These are phyloP conservation scores for Alloscopus bannaensis DNA, from an alignment of 2,888 invertebrate genomes.

Conservation along the genomic window DNA sequence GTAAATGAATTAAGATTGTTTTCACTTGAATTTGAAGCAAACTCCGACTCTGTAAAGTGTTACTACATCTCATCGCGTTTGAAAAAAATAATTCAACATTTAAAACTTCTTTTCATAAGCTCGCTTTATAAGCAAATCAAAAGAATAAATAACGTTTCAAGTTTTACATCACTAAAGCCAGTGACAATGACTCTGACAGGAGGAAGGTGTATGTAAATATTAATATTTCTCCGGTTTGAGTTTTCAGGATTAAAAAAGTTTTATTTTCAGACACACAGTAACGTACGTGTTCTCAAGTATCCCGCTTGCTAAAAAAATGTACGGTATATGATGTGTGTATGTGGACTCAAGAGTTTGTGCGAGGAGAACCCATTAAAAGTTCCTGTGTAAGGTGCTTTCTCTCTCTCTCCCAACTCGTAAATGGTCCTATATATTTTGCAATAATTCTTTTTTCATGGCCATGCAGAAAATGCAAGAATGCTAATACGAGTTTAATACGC, in stretches of 20 bases:
- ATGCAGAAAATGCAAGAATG: slow-evolving; percentile 33
- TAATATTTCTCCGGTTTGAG: no score
- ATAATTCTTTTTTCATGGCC: slow-evolving; percentile 52
- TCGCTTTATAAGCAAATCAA: slow-evolving; percentile 16
- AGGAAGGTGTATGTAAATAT: no score
- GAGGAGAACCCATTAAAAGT: slow-evolving; percentile 39
- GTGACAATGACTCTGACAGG: neutral
- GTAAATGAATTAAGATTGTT: slow-evolving; percentile 32
- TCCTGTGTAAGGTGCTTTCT: slow-evolving; percentile 23
- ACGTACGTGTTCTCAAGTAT: no score
- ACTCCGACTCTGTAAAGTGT: neutral
- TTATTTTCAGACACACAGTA: no score
- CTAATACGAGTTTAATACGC: slow-evolving; percentile 54
- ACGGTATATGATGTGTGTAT: neutral
- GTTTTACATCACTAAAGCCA: neutral
- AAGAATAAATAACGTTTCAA: slow-evolving; percentile 13
- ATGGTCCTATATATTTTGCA: slow-evolving; percentile 47
- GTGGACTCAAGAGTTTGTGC: neutral
- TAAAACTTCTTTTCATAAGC: no score
- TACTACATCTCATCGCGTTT: neutral
- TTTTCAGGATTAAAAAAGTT: no score
- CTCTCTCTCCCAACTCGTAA: slow-evolving; percentile 34
- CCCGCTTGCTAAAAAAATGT: no score
- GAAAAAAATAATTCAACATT: slow-evolving; percentile 9
- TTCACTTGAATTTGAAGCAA: no score